Evolutionary conservation across 2,113 vertebrate genomes (phyloP).

Genomic region (Bubalus kerabau): DNA sequence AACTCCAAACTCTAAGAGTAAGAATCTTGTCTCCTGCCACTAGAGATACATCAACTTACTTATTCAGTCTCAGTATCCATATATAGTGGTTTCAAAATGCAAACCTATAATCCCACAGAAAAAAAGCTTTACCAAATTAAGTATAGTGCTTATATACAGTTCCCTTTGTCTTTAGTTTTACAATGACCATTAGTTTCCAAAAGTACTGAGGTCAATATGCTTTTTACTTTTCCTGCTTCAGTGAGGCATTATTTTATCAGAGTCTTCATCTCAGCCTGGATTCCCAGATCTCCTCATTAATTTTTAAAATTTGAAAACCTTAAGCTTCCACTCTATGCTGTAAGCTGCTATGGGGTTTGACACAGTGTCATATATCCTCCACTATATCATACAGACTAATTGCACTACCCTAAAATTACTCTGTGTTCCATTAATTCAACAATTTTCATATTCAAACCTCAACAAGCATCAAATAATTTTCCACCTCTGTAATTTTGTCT

Average conservation of each 20-base stretch:
- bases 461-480: neutral
- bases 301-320: neutral
- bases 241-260: neutral
- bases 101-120: neutral
- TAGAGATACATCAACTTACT: neutral
- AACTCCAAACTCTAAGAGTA: neutral
- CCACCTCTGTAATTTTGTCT: neutral
- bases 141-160: neutral
- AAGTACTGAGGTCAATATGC: neutral
- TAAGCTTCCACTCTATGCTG: neutral
- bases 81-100: neutral
- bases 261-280: neutral
- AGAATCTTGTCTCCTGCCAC: neutral
- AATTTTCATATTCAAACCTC: neutral
- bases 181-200: neutral
- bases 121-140: neutral
- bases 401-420: neutral
- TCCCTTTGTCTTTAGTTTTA: neutral
- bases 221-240: neutral
- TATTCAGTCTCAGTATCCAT: neutral
- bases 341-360: neutral
- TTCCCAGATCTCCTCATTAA: neutral
- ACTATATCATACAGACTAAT: neutral
- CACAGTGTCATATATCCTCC: neutral
- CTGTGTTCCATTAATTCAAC: neutral